Percentiles rank a stretch among this genome's conserved stretches.
Conservation (phyloP, 2,797 vertebrate species). For the Channallabes apus region DNA sequence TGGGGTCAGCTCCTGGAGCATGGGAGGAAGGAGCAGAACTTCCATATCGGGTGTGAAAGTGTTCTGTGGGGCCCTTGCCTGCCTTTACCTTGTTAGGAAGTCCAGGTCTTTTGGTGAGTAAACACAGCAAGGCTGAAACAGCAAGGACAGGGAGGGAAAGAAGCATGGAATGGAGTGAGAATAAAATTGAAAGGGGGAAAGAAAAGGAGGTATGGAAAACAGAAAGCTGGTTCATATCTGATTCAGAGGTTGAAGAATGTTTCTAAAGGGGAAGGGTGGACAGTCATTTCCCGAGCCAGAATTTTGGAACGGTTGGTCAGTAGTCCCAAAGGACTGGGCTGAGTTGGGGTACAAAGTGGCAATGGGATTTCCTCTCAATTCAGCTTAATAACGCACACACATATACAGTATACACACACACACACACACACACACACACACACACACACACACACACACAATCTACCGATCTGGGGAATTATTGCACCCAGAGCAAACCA, state of each 20-base stretch:
- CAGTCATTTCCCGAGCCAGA: constrained; percentile 64
- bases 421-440: background rate
- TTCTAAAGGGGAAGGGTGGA: constrained; percentile 33
- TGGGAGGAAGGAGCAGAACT: constrained; percentile 62
- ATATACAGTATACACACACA: too few relatives aligned
- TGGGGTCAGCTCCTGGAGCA: constrained; percentile 58
- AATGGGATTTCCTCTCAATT: constrained; percentile 66
- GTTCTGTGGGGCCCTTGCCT: constrained; percentile 46
- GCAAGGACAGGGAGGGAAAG: constrained; percentile 24
- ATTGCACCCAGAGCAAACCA: constrained; percentile 5
- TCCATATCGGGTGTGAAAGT: constrained; percentile 80
- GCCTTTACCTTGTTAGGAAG: constrained; percentile 82
- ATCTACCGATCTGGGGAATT: background rate
- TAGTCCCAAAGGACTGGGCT: constrained; percentile 71
- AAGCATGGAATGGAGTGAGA: constrained; percentile 19
- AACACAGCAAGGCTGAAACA: constrained; percentile 66
- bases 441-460: background rate
- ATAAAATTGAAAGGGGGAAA: constrained; percentile 31
- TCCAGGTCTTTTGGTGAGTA: constrained; percentile 66
- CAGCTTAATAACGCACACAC: background rate
- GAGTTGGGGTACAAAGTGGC: constrained; percentile 59
- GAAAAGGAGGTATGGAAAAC: constrained; percentile 5
- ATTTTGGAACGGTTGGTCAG: constrained; percentile 61
- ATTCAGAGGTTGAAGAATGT: constrained; percentile 50
- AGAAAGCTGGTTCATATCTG: constrained; percentile 44